Conservation (phyloP, 2,888 invertebrate genomes). For the Trissonchulus sp. region DNA sequence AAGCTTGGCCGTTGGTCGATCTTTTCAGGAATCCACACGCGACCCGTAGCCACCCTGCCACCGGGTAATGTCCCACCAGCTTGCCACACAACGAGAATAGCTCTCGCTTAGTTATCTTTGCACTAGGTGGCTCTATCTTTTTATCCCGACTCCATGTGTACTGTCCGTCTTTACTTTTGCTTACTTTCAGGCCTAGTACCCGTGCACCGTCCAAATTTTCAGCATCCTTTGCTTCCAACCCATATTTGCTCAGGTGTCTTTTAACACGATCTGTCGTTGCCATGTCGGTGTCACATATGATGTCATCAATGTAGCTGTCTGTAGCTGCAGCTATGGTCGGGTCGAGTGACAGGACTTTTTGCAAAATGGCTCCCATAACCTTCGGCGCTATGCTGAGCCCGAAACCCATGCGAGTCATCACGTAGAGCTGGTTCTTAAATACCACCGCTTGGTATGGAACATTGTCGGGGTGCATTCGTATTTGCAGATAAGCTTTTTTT, state of each 20-base stretch:
- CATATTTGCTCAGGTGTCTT: constrained; percentile 1
- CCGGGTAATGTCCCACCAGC: constrained; percentile 23
- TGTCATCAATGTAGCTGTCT: constrained; percentile 23
- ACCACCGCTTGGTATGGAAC: constrained; percentile 1
- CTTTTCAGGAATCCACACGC: constrained; percentile 17
- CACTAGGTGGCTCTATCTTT: neutral
- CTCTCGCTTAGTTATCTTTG: neutral
- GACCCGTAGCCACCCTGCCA: constrained; percentile 18
- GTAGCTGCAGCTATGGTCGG: constrained; percentile 12
- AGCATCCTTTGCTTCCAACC: constrained; percentile 16
- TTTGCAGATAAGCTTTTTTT: constrained; percentile 23
- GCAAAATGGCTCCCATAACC: constrained; percentile 19
- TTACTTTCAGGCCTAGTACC: constrained; percentile 10
- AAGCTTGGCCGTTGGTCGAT: neutral
- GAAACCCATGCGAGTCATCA: constrained; percentile 22
- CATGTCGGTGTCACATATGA: neutral
- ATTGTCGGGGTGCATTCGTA: neutral
- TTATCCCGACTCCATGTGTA: constrained; percentile 7
- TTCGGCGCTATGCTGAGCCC: constrained; percentile 26
- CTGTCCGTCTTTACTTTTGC: neutral
- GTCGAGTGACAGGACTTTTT: constrained; percentile 6
- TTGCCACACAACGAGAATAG: neutral
- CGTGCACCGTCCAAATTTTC: constrained; percentile 13
- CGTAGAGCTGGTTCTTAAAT: constrained; percentile 11
- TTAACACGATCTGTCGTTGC: neutral